Conservation (phyloP, 2,797 vertebrate species). For the Eupleurogrammus muticus region DNA sequence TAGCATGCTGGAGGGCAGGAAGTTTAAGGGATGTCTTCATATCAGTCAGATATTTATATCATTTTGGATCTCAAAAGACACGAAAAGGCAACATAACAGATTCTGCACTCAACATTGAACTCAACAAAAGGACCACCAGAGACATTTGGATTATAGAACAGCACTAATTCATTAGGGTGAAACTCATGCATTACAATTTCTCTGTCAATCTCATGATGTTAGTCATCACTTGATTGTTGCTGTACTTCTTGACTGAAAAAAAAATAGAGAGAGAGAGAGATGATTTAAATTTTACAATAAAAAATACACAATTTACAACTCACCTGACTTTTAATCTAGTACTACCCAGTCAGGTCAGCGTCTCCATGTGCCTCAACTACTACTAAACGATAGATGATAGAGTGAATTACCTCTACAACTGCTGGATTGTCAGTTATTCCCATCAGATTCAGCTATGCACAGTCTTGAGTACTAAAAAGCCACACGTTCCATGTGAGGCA, state of each 20-base stretch:
- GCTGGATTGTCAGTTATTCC: too few relatives aligned
- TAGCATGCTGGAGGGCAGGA: conserved; percentile 28
- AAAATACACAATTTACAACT: too few relatives aligned
- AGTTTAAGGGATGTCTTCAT: conserved; percentile 38
- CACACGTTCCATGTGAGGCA: too few relatives aligned
- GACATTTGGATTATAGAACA: not conserved
- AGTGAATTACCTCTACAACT: too few relatives aligned
- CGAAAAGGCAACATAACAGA: not conserved
- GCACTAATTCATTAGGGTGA: not conserved
- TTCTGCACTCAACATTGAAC: not conserved
- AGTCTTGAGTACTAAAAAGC: too few relatives aligned
- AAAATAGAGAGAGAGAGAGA: too few relatives aligned
- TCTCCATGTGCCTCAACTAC: too few relatives aligned
- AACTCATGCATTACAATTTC: not conserved
- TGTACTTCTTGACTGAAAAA: conserved; percentile 1
- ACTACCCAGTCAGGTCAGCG: too few relatives aligned
- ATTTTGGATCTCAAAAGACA: conserved; percentile 42
- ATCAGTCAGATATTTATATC: conserved; percentile 42
- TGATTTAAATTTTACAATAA: too few relatives aligned
- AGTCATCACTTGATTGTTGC: conserved; percentile 5
- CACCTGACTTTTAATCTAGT: too few relatives aligned
- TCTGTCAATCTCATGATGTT: not conserved
- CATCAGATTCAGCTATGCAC: too few relatives aligned
- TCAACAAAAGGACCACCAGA: not conserved
- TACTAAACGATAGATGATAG: too few relatives aligned